phyloP scores from a whole-genome alignment of 2,113 vertebrate species.

The Circaetus cinerascens region DNA sequence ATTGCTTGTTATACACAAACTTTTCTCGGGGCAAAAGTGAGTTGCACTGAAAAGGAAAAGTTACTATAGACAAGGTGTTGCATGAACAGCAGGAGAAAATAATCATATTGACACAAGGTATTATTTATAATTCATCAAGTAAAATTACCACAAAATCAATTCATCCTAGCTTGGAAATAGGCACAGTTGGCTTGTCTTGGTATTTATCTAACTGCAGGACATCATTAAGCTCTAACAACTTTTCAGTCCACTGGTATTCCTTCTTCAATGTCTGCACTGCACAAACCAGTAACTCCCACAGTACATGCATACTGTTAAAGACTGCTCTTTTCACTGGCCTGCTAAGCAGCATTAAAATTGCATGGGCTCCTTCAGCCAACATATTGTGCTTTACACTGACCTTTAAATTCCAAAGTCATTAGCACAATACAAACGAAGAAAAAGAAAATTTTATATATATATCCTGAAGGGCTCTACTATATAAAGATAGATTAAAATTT shows the following conservation, averaged over 20 bases:
- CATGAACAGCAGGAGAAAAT: neutral
- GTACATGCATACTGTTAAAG: neutral
- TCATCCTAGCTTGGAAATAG: constrained; percentile 32
- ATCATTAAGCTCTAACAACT: constrained; percentile 51
- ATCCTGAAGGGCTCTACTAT: neutral
- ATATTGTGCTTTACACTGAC: neutral
- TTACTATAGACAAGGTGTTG: neutral
- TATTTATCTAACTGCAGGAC: constrained; percentile 49
- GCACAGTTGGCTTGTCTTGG: neutral
- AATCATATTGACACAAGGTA: neutral
- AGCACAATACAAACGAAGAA: neutral
- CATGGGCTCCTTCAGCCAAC: constrained; percentile 38
- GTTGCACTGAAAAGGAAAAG: neutral
- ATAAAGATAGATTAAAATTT: neutral
- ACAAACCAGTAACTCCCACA: constrained; percentile 17
- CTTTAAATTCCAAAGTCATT: constrained; percentile 50
- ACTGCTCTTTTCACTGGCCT: constrained; percentile 24
- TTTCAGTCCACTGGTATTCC: constrained; percentile 31
- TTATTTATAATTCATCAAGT: constrained; percentile 49
- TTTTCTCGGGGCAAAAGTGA: neutral
- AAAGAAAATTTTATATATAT: neutral
- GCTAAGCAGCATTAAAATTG: constrained; percentile 59
- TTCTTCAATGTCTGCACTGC: constrained; percentile 9
- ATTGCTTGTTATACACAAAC: neutral
- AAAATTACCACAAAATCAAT: constrained; percentile 41